Percentiles rank a stretch among this genome's conserved stretches.
Conservation (phyloP, 1,140 invertebrate genomes). For the Pseudomyrmex cubaensis region DNA sequence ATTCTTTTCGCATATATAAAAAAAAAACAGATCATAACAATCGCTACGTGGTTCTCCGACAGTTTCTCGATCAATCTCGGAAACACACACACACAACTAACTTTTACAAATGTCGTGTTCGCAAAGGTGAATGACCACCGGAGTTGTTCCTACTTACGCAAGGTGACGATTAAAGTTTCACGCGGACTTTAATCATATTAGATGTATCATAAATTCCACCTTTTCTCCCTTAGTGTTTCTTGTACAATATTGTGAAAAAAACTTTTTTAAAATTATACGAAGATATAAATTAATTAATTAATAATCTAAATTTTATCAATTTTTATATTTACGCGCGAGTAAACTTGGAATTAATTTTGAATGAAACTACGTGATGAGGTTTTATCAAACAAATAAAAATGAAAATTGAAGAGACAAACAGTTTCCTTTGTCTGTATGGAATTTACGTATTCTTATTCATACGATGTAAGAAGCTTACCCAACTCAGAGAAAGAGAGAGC, state of each 20-base stretch:
- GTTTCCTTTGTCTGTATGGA: background rate
- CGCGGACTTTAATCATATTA: background rate
- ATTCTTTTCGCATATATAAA: background rate
- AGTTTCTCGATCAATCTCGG: conserved; percentile 5
- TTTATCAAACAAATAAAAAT: too few species aligned
- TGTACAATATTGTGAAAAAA: too few species aligned
- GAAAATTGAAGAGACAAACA: too few species aligned
- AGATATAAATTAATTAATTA: too few species aligned
- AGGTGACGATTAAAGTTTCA: background rate
- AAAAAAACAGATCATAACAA: background rate
- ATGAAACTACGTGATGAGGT: too few species aligned
- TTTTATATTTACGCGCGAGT: too few species aligned
- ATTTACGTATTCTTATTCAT: background rate
- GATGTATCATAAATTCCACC: background rate
- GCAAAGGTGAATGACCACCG: conserved; percentile 27
- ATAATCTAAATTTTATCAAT: too few species aligned
- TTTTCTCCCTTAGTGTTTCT: background rate
- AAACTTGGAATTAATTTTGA: too few species aligned
- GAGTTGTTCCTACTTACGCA: background rate
- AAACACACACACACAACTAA: background rate
- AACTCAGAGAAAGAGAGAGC: conserved; percentile 29
- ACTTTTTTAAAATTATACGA: too few species aligned
- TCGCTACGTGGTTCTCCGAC: background rate
- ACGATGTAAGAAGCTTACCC: conserved; percentile 21
- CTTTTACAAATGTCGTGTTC: conserved; percentile 4